Conservation (phyloP, 2,888 invertebrate species). For the Apotomis betuletana region DNA sequence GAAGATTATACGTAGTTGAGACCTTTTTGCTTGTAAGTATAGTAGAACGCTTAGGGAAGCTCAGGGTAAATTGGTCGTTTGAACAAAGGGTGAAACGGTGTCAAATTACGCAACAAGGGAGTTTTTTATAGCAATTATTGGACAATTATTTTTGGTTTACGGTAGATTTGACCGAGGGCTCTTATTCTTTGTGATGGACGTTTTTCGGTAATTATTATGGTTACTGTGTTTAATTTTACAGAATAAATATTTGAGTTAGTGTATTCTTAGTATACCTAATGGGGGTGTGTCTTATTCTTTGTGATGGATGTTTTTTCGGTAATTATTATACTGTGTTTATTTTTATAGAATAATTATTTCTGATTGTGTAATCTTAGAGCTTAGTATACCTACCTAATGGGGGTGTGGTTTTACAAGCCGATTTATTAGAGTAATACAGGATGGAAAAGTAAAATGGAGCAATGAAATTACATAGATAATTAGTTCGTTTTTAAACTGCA, state of each 20-base stretch:
- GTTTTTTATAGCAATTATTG: conserved; percentile 38
- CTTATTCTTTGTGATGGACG: conserved; percentile 18
- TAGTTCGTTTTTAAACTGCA: no score
- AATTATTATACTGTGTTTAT: conserved; percentile 13
- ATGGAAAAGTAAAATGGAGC: no score
- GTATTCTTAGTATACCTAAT: background rate
- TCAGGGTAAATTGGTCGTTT: background rate
- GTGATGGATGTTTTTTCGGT: conserved; percentile 17
- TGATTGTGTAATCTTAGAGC: background rate
- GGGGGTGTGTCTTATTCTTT: conserved; percentile 6
- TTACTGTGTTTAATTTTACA: conserved; percentile 20
- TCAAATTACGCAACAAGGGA: conserved; percentile 31
- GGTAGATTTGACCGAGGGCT: conserved; percentile 35
- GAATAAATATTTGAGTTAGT: conserved; percentile 8
- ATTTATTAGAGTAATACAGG: no score
- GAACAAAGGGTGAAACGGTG: conserved; percentile 36
- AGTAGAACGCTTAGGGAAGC: conserved; percentile 3
- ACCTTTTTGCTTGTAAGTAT: background rate
- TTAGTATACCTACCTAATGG: background rate
- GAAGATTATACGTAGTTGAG: background rate
- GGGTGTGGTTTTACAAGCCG: background rate
- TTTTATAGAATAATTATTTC: conserved; percentile 19
- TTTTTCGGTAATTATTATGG: conserved; percentile 4
- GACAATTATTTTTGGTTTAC: conserved; percentile 41
- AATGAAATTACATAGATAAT: no score